Conservation (phyloP, 1,140 invertebrate genomes). For the Prorops nasuta region DNA sequence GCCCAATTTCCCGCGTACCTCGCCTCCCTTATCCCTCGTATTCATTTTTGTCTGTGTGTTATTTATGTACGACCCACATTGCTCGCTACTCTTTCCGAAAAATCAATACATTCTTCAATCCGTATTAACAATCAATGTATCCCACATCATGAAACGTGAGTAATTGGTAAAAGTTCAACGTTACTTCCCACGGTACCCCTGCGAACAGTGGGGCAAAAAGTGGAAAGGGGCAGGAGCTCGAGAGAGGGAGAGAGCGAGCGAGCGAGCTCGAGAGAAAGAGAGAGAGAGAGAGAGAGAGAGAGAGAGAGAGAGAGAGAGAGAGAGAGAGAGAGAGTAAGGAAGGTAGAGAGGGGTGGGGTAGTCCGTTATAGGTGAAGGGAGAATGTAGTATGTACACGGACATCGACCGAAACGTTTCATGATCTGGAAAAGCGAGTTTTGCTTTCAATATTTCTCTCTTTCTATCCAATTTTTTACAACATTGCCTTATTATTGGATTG, state of each 20-base stretch:
- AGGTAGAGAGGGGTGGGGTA: too few relatives aligned
- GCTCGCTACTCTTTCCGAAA: not conserved
- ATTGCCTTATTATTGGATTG: too few relatives aligned
- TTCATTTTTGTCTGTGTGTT: not conserved
- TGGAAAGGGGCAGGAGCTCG: slow-evolving; percentile 1
- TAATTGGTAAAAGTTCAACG: slow-evolving; percentile 43
- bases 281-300: too few relatives aligned
- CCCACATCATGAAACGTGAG: slow-evolving; percentile 24
- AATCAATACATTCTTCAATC: slow-evolving; percentile 10
- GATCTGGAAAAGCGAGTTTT: slow-evolving; percentile 19
- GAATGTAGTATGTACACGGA: not conserved
- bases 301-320: too few relatives aligned
- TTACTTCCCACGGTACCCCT: slow-evolving; percentile 47
- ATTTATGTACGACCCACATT: not conserved
- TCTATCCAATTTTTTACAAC: not conserved
- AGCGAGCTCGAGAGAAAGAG: slow-evolving; percentile 1
- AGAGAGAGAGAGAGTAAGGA: too few relatives aligned
- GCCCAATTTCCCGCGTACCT: slow-evolving; percentile 31
- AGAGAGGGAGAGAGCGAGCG: slow-evolving; percentile 1
- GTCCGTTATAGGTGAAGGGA: too few relatives aligned
- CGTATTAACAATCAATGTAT: slow-evolving; percentile 4
- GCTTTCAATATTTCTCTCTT: not conserved
- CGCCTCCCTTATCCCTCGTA: slow-evolving; percentile 4
- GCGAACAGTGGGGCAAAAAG: slow-evolving; percentile 1
- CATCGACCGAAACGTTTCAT: slow-evolving; percentile 2